Conservation (phyloP, 2,888 invertebrate species). For the Uropetala carovei region DNA sequence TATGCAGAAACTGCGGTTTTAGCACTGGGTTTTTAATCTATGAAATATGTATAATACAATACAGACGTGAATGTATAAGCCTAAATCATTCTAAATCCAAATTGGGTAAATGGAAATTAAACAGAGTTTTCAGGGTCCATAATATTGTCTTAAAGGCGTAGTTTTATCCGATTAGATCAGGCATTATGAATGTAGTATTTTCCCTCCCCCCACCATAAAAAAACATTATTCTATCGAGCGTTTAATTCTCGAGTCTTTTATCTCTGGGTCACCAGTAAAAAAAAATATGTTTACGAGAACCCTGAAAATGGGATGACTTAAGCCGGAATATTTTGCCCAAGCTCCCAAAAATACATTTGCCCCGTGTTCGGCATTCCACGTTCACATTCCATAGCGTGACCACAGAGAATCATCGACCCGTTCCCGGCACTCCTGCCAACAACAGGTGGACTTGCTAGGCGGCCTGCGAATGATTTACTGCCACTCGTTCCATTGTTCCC, state of each 20-base stretch:
- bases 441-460: conserved; percentile 4
- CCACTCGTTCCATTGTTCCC: not conserved
- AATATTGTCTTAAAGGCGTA: too few relatives aligned
- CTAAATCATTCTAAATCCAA: too few relatives aligned
- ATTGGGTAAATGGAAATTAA: too few relatives aligned
- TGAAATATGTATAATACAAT: too few relatives aligned
- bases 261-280: not conserved
- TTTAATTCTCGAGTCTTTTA: not conserved
- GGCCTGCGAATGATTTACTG: conserved; percentile 17
- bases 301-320: not conserved
- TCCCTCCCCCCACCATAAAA: too few relatives aligned
- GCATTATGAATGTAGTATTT: too few relatives aligned
- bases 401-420: not conserved
- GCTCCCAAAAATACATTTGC: conserved; percentile 16
- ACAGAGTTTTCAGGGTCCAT: too few relatives aligned
- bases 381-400: not conserved
- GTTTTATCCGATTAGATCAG: too few relatives aligned
- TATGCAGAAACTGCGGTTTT: too few relatives aligned
- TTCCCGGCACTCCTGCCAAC: not conserved
- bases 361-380: not conserved
- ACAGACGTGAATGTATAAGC: too few relatives aligned
- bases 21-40: too few relatives aligned
- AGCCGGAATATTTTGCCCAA: not conserved
- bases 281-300: not conserved
- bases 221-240: not conserved